Evolutionary conservation across 2,888 invertebrate genomes (phyloP).

Genomic region (Calameuta filiformis): DNA sequence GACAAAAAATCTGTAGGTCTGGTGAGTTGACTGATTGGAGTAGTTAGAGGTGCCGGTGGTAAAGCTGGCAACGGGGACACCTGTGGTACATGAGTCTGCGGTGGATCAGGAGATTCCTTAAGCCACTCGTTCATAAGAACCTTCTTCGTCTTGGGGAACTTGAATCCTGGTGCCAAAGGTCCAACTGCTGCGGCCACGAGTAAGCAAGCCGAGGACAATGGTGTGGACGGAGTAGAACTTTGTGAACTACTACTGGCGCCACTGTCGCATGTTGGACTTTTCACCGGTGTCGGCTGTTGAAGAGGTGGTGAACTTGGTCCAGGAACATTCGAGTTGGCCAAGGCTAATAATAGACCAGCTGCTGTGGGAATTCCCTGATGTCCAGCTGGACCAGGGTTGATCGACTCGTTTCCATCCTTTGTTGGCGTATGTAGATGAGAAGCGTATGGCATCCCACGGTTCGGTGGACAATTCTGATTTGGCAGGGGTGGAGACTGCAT

Average conservation of each 20-base stretch:
- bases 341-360: slow-evolving; percentile 71
- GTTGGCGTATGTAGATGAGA: slow-evolving; percentile 49
- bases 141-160: slow-evolving; percentile 94
- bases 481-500: slow-evolving; percentile 69
- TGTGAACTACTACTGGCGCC: slow-evolving; percentile 66
- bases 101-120: slow-evolving; percentile 75
- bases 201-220: slow-evolving; percentile 82
- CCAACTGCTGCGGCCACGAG: slow-evolving; percentile 88
- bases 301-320: slow-evolving; percentile 55
- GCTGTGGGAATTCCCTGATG: slow-evolving; percentile 64
- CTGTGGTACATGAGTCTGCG: slow-evolving; percentile 32
- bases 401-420: slow-evolving; percentile 20
- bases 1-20: slow-evolving; percentile 44
- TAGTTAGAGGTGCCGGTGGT: slow-evolving; percentile 24
- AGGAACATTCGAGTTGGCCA: slow-evolving; percentile 66
- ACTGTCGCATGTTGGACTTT: slow-evolving; percentile 65
- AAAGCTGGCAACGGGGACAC: slow-evolving; percentile 39
- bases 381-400: slow-evolving; percentile 2
- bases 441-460: slow-evolving; percentile 43
- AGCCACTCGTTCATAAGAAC: slow-evolving; percentile 89
- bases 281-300: slow-evolving; percentile 55
- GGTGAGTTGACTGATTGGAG: slow-evolving; percentile 19
- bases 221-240: slow-evolving; percentile 71
- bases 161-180: slow-evolving; percentile 84
- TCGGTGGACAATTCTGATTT: slow-evolving; percentile 48